Percentiles rank a stretch among this genome's conserved stretches.
Evolutionary conservation across 2,113 vertebrate genomes (phyloP).

Genomic region (Corapipo altera): DNA sequence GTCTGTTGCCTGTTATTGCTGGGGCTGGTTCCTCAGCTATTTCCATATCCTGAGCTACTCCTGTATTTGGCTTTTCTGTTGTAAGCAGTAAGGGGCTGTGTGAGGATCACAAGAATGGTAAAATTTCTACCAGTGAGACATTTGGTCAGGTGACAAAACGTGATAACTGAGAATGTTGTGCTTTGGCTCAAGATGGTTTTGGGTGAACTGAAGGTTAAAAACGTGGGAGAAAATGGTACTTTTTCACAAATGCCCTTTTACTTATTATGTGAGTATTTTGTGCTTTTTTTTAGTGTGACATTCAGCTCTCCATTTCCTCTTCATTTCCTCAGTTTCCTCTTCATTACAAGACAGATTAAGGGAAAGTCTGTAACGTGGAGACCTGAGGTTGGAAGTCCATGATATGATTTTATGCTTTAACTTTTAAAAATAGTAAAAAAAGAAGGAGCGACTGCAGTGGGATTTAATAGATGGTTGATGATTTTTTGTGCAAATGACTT

Average conservation of each 20-base stretch:
- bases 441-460: background rate
- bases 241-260: background rate
- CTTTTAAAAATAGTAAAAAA: background rate
- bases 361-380: background rate
- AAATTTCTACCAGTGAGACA: accelerated
- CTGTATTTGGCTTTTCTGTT: background rate
- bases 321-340: background rate
- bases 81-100: accelerated
- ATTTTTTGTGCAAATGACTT: background rate
- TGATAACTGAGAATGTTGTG: background rate
- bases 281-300: background rate
- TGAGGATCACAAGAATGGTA: background rate
- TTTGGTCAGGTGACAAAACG: background rate
- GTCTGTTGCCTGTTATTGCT: background rate
- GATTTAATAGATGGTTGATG: background rate
- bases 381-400: background rate
- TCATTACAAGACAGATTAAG: background rate
- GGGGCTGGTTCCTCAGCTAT: background rate
- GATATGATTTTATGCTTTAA: background rate
- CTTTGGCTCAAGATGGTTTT: background rate
- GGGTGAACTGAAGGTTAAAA: background rate
- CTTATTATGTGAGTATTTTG: background rate
- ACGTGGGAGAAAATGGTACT: background rate
- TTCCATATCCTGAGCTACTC: background rate
- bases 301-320: background rate